Evolutionary conservation across 2,888 invertebrate genomes (phyloP).

Genomic region (Geotrupes spiniger): DNA sequence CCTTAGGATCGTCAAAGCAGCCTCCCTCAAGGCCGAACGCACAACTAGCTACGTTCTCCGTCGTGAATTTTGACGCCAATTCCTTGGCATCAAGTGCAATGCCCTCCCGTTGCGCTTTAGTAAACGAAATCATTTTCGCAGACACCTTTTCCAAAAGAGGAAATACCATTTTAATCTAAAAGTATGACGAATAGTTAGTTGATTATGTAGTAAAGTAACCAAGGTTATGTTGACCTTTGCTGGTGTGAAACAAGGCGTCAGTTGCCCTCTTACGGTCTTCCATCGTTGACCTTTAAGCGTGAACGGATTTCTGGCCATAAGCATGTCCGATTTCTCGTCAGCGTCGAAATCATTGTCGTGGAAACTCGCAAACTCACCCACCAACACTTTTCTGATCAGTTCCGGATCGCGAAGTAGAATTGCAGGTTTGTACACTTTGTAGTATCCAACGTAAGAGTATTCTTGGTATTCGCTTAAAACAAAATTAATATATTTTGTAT

Average conservation of each 20-base stretch:
- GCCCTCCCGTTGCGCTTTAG: slow-evolving; percentile 40
- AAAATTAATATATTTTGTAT: too few species aligned
- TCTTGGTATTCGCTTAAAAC: slow-evolving; percentile 26
- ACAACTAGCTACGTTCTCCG: too few species aligned
- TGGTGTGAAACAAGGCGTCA: slow-evolving; percentile 53
- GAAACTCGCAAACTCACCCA: slow-evolving; percentile 44
- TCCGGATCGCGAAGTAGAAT: slow-evolving; percentile 43
- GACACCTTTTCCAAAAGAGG: slow-evolving; percentile 51
- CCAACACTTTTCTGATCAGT: slow-evolving; percentile 40
- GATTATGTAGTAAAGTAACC: slow-evolving; percentile 14
- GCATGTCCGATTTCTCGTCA: slow-evolving; percentile 49
- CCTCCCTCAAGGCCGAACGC: slow-evolving; percentile 46
- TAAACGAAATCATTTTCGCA: slow-evolving; percentile 45
- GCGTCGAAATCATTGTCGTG: slow-evolving; percentile 44
- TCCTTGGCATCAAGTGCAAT: slow-evolving; percentile 50
- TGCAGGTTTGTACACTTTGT: slow-evolving; percentile 37
- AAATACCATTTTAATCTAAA: slow-evolving; percentile 51
- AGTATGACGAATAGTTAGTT: not conserved
- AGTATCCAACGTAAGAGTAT: slow-evolving; percentile 43
- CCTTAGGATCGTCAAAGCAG: slow-evolving; percentile 39
- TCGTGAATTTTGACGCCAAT: slow-evolving; percentile 45
- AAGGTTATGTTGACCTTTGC: too few species aligned
- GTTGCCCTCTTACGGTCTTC: slow-evolving; percentile 51
- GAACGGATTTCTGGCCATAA: slow-evolving; percentile 53
- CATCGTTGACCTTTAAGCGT: slow-evolving; percentile 51